Base-by-base conservation (phyloP, 2,797 vertebrate species). In the Rallus crepitans region DNA sequence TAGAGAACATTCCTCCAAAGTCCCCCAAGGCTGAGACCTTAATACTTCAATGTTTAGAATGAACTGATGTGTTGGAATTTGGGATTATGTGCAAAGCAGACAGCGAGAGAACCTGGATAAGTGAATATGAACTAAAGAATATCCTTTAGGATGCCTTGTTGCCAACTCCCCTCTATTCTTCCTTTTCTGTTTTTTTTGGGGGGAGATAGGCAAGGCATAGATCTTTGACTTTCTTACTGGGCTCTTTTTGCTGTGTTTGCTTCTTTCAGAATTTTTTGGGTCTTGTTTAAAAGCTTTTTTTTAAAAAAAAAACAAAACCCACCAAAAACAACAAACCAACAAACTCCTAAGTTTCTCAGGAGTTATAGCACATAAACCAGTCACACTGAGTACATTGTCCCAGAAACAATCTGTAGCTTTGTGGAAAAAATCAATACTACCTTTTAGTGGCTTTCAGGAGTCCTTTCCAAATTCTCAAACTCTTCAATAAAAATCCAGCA, bases 401-500 rank as follows among this genome's bases (percentile, higher is more conserved):
- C 83, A 73, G 72, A 90, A 88, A 75, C 48, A 56, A 93, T 86
- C 65, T 94, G 66, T 80, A 82, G n/a, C 92, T 70, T 82, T 93
- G 95, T 91, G 81, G 87, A 63, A 83, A 92, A 78, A 90, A 91
- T 90, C 89, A 57, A 53, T 83, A 90, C 76, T 64, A 87, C 89
- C 76, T 75, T 90, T 92, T 75, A 82, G 91, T 86, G 92, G 85
- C 92, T 97, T 96, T 90, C 90, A 93, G 84, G 71, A 97, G 94
- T 73, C 37, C 66, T 72, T 93, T 97, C 90, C 93, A 96, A 96
- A 97, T 95, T 97, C 92, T 97, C 88, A 2, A 84, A 70, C 94
- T 97, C 97, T 92, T 96, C 91, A 86, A 79, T 96, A 94, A 97
- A 97, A 97, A 95, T 88, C 90, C 77, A 9, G 85, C 97, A 96